phyloP scores from a whole-genome alignment of 2,797 vertebrate genomes.

The Choloepus didactylus region DNA sequence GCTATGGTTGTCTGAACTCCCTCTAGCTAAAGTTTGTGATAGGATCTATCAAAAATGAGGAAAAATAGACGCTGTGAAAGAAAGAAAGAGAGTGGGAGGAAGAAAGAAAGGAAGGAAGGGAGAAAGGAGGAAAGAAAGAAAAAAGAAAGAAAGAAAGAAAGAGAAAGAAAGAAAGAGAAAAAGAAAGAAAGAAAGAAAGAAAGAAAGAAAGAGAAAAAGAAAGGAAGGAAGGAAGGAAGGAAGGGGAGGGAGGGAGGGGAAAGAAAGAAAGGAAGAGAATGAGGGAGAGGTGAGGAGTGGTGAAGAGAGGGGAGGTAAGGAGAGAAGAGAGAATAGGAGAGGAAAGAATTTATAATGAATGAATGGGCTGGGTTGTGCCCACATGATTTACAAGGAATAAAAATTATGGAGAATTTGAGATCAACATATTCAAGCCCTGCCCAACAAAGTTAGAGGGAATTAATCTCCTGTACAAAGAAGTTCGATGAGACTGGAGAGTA shows the following conservation, averaged over 20 bases:
- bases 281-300: too few species aligned
- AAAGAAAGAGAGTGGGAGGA: background rate
- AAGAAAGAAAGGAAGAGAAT: background rate
- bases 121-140: constrained; percentile 48
- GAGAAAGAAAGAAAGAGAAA: background rate
- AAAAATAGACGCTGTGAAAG: constrained; percentile 85
- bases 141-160: too few species aligned
- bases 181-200: constrained; percentile 88
- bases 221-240: background rate
- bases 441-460: constrained; percentile 70
- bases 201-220: background rate
- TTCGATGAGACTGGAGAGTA: constrained; percentile 76
- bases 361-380: constrained; percentile 85
- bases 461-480: constrained; percentile 79
- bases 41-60: constrained; percentile 89
- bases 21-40: constrained; percentile 90
- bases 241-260: background rate
- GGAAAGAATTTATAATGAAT: constrained; percentile 88
- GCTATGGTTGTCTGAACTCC: constrained; percentile 90
- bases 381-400: constrained; percentile 84
- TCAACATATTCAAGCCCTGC: constrained; percentile 91
- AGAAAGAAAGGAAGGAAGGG: too few species aligned
- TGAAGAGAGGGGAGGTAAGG: too few species aligned
- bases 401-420: constrained; percentile 86
- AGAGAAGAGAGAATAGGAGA: background rate